Conservation (phyloP, 2,113 vertebrate genomes). For the Psephotus haematonotus region DNA sequence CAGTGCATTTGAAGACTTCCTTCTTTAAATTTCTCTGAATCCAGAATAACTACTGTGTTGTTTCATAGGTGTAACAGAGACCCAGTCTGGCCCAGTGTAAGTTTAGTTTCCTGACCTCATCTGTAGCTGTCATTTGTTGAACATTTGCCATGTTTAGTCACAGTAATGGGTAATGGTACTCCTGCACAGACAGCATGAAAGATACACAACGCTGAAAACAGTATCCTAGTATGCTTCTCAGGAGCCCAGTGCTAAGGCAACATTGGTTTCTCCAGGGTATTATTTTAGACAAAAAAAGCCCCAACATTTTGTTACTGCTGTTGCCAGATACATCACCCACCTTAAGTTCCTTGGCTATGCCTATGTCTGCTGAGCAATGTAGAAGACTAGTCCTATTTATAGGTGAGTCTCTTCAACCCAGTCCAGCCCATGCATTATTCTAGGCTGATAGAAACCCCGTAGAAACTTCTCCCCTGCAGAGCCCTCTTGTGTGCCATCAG, state of each 20-base stretch:
- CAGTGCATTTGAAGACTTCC: not conserved
- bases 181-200: not conserved
- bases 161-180: not conserved
- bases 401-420: not conserved
- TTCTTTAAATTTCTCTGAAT: not conserved
- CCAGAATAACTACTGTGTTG: not conserved
- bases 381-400: not conserved
- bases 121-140: not conserved
- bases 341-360: not conserved
- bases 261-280: not conserved
- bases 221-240: not conserved
- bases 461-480: not conserved
- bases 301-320: not conserved
- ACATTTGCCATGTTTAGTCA: not conserved
- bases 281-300: not conserved
- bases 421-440: constrained; percentile 17
- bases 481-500: not conserved
- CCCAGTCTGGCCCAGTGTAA: not conserved
- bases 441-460: not conserved
- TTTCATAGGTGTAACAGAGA: not conserved
- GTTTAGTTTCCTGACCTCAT: not conserved
- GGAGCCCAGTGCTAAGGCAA: not conserved
- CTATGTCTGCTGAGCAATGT: not conserved
- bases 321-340: not conserved
- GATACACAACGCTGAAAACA: not conserved